These are phyloP conservation scores for Percopsis omiscomaycus DNA, from an alignment of 2,797 vertebrate species.

Conservation along the genomic window DNA sequence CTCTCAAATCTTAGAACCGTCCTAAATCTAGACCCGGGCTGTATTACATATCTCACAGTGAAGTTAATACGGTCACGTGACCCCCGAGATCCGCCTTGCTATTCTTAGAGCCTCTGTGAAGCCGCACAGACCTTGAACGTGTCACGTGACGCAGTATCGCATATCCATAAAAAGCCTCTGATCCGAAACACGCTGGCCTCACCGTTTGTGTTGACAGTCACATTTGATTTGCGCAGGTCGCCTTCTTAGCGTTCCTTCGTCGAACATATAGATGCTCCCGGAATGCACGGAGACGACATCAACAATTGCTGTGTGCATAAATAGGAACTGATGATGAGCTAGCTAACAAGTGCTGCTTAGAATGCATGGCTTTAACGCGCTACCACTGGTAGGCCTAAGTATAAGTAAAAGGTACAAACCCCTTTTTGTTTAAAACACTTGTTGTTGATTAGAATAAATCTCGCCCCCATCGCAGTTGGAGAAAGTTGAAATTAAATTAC, in stretches of 20 bases:
- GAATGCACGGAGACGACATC: not conserved
- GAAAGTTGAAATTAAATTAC: conserved; percentile 30
- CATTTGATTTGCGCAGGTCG: conserved; percentile 5
- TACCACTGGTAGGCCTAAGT: too few species aligned
- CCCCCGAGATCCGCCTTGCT: conserved; percentile 40
- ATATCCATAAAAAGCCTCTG: conserved; percentile 45
- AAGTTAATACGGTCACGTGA: conserved; percentile 34
- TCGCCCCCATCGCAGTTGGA: not conserved
- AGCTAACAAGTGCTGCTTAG: conserved; percentile 33
- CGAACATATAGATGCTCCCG: not conserved
- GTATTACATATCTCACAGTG: conserved; percentile 41
- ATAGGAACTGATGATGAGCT: conserved; percentile 37
- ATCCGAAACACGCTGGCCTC: conserved; percentile 43
- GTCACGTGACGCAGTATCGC: conserved; percentile 50
- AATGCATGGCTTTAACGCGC: conserved; percentile 14
- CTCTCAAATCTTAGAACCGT: conserved; percentile 24
- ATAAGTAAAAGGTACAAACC: too few species aligned
- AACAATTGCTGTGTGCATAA: conserved; percentile 35
- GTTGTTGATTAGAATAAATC: conserved; percentile 42
- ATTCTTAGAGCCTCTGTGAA: conserved; percentile 42
- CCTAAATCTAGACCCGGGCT: conserved; percentile 37
- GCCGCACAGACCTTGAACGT: conserved; percentile 13
- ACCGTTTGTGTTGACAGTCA: conserved; percentile 43
- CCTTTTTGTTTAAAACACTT: not conserved
- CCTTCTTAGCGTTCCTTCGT: conserved; percentile 13